A percentile compares a stretch with the other conserved stretches of the same genome.
phyloP scores from a whole-genome alignment of 2,888 invertebrate genomes.

The Pemphredon lugubris region DNA sequence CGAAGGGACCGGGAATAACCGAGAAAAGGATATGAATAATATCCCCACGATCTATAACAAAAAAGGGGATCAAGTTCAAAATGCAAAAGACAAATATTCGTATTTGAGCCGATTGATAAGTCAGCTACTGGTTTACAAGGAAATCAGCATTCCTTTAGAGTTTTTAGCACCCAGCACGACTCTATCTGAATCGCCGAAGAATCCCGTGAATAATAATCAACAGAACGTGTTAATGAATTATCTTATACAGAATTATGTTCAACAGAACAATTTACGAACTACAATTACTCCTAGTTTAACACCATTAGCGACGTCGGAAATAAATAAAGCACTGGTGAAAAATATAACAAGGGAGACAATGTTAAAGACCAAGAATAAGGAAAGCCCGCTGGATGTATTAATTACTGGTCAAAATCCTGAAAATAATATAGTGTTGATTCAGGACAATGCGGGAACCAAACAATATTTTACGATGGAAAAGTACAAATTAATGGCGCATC shows the following conservation, averaged over 20 bases:
- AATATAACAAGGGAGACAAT: slow-evolving; percentile 15
- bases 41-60: neutral
- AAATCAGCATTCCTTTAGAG: slow-evolving; percentile 42
- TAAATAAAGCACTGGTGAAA: neutral
- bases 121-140: slow-evolving; percentile 45
- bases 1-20: slow-evolving; percentile 2
- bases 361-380: slow-evolving; percentile 1
- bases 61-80: slow-evolving; percentile 9
- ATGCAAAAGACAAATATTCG: slow-evolving; percentile 10
- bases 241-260: slow-evolving; percentile 63
- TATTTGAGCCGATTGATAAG: slow-evolving; percentile 48
- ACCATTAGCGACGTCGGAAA: slow-evolving; percentile 16
- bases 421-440: slow-evolving; percentile 64
- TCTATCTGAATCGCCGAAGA: neutral
- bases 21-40: slow-evolving; percentile 5
- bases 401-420: slow-evolving; percentile 42
- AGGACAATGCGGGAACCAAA: slow-evolving; percentile 64
- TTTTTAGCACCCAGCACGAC: slow-evolving; percentile 24
- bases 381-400: slow-evolving; percentile 17
- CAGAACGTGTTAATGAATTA: slow-evolving; percentile 50
- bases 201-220: slow-evolving; percentile 5
- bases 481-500: slow-evolving; percentile 62
- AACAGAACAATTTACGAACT: slow-evolving; percentile 48
- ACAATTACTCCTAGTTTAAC: slow-evolving; percentile 22
- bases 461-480: slow-evolving; percentile 69